These are phyloP conservation scores for Araneus ventricosus DNA, from an alignment of 1,140 invertebrate genomes.

Conservation along the genomic window DNA sequence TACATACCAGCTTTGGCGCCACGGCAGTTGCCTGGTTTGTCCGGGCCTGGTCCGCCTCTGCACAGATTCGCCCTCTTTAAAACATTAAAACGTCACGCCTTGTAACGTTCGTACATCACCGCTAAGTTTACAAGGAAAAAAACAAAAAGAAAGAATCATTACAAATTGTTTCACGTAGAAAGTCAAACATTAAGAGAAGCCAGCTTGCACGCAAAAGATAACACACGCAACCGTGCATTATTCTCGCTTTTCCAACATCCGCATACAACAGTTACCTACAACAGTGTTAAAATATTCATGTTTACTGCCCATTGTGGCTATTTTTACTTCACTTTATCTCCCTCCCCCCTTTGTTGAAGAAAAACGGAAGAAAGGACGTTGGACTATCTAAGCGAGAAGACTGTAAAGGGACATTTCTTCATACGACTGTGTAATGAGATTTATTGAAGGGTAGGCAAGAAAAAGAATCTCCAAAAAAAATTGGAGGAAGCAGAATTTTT, in stretches of 20 bases:
- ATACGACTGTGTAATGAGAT: not conserved
- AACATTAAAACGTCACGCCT: not conserved
- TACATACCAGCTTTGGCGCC: too few relatives aligned
- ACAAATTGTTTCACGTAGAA: not conserved
- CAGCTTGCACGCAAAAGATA: not conserved
- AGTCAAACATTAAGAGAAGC: not conserved
- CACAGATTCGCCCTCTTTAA: not conserved
- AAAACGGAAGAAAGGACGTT: not conserved
- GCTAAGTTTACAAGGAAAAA: not conserved
- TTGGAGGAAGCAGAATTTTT: not conserved
- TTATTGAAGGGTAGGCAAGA: not conserved
- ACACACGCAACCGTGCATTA: not conserved
- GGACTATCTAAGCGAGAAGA: not conserved
- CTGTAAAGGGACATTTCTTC: not conserved
- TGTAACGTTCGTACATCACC: not conserved
- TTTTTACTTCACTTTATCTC: constrained; percentile 49
- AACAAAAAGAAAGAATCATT: not conserved
- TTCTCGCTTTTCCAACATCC: not conserved
- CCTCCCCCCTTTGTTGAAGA: not conserved
- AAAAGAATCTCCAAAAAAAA: too few relatives aligned
- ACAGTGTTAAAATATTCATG: constrained; percentile 61
- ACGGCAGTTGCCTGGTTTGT: too few relatives aligned
- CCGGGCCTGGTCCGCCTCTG: too few relatives aligned
- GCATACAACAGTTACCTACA: not conserved
- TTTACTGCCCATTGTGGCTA: constrained; percentile 52